Conservation (phyloP, 2,888 invertebrate genomes). For the Romanomermis culicivorax region DNA sequence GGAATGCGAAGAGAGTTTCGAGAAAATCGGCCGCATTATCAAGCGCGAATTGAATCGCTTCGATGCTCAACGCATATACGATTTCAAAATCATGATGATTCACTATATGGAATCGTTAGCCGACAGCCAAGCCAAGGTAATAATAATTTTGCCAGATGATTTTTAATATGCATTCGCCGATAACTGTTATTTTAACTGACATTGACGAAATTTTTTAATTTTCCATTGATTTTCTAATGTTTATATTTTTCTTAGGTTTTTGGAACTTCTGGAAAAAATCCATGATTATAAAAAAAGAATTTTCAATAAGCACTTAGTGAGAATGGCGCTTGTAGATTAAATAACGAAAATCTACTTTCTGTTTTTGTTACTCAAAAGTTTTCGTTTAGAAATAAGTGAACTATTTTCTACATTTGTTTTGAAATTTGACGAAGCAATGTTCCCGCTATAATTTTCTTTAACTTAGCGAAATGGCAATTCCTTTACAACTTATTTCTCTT, state of each 20-base stretch:
- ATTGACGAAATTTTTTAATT: too few relatives aligned
- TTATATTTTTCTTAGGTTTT: background rate
- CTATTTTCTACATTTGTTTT: background rate
- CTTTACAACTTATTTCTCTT: too few relatives aligned
- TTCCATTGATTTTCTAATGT: too few relatives aligned
- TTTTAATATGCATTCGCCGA: background rate
- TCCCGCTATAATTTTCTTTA: too few relatives aligned
- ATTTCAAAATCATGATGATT: conserved; percentile 69
- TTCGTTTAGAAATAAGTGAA: too few relatives aligned
- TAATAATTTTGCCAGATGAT: too few relatives aligned
- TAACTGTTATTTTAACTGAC: background rate
- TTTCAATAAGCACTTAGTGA: too few relatives aligned
- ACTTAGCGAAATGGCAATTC: too few relatives aligned
- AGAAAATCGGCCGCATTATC: conserved; percentile 75
- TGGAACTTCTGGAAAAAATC: background rate
- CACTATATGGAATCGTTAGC: conserved; percentile 79
- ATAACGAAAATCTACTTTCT: too few relatives aligned
- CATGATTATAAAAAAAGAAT: too few relatives aligned
- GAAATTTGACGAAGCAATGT: too few relatives aligned
- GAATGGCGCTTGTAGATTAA: too few relatives aligned
- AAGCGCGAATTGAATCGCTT: conserved; percentile 79
- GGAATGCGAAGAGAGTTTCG: conserved; percentile 81
- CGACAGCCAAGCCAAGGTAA: conserved; percentile 76
- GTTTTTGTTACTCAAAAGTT: background rate
- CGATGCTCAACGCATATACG: conserved; percentile 61